Conservation (phyloP, 1,140 invertebrate species). For the Drosophila tropicalis region DNA sequence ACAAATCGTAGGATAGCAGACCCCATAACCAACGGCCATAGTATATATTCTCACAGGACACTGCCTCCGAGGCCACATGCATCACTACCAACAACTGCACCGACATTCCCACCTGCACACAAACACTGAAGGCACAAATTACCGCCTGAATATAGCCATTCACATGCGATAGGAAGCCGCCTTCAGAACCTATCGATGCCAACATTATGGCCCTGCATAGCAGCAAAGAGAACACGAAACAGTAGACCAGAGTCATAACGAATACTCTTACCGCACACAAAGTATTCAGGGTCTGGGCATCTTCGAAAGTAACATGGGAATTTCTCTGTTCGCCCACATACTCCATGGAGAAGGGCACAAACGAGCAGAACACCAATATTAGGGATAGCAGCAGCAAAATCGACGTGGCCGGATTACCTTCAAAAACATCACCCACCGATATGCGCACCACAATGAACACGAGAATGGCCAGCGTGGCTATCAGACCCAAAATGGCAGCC, state of each 20-base stretch:
- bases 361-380: constrained; percentile 84
- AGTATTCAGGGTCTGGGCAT: constrained; percentile 73
- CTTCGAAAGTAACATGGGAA: constrained; percentile 77
- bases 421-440: constrained; percentile 83
- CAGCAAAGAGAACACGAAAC: constrained; percentile 85
- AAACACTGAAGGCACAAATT: constrained; percentile 85
- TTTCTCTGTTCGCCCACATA: constrained; percentile 78
- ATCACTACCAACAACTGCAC: constrained; percentile 83
- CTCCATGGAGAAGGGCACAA: constrained; percentile 85
- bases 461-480: constrained; percentile 84
- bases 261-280: constrained; percentile 80
- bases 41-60: constrained; percentile 83
- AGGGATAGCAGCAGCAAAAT: constrained; percentile 83
- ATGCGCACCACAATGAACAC: constrained; percentile 84
- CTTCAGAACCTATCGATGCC: constrained; percentile 85
- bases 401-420: constrained; percentile 84
- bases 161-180: constrained; percentile 86
- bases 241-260: constrained; percentile 84
- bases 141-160: constrained; percentile 86
- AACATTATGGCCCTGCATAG: constrained; percentile 85
- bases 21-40: constrained; percentile 82
- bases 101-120: constrained; percentile 85
- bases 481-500: constrained; percentile 83
- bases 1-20: constrained; percentile 84
- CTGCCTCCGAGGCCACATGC: constrained; percentile 76